Base-by-base conservation (phyloP, 1,140 invertebrate species). In the Leptopilina boulardi region DNA sequence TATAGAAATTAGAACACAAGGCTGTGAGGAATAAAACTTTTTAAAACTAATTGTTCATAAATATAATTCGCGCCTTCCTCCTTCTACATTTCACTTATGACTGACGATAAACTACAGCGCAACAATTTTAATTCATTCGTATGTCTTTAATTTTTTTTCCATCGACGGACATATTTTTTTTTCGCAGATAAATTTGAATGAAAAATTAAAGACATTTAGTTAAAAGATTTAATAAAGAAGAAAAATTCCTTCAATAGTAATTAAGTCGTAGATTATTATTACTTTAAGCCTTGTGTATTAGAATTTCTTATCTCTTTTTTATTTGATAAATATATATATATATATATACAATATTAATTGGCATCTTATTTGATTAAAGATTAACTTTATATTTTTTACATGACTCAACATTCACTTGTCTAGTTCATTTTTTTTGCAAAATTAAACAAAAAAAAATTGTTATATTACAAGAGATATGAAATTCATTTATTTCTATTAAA, bases 251-350 rank as follows among this genome's bases (percentile, higher is more conserved):
- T 8, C 15, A 18, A 0, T 51, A 18, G 6, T 47, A 18, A n/a
- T 18, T n/a, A 18, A 51, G 15, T 51, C 4, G 1, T 51, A 18
- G n/a, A 0, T 4, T 34, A 78, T 42, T 77, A 81, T 59, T 71
- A 76, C 77, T 66, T 54, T 30, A 47, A 18, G 70, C 59, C 78
- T 82, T 78, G 76, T 80, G 76, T 84, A 84, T 83, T 80, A 78
- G 71, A 30, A 72, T 56, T n/a, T n/a, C 76, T 84, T 84, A 84
- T 84, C 34, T 10, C 42, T 78, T 72, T 75, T 72, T 72, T 81
- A 30, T 76, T 59, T 11, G 10, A 6, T 73, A 70, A 66, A 75
- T 74, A 51, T 8, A 51, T n/a, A n/a, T n/a, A n/a, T n/a, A n/a
- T n/a, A n/a, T n/a, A n/a, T n/a, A n/a, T n/a, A n/a, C n/a, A n/a